Evolutionary conservation across 2,113 vertebrate genomes (phyloP).

Genomic region (Saccopteryx leptura): DNA sequence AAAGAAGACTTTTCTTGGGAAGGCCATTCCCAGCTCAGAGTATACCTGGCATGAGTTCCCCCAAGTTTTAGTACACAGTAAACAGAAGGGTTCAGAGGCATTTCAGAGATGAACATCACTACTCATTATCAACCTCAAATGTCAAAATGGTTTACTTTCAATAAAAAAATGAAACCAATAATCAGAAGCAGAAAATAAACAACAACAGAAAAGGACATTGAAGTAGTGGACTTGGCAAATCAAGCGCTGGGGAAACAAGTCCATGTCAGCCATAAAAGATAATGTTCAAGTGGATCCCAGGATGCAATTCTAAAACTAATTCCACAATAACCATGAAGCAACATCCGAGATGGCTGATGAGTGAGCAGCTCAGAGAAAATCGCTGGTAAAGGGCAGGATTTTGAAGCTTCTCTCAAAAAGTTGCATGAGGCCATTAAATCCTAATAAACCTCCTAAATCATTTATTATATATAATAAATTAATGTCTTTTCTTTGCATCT

Average conservation of each 20-base stretch:
- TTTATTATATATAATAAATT: background rate
- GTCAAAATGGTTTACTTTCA: background rate
- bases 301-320: background rate
- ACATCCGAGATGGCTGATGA: background rate
- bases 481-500: background rate
- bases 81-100: background rate
- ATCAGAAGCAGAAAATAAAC: background rate
- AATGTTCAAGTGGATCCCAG: background rate
- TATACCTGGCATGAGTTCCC: background rate
- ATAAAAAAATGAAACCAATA: background rate
- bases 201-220: slow-evolving; percentile 20
- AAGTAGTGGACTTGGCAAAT: background rate
- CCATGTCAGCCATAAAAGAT: background rate
- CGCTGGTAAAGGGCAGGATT: background rate
- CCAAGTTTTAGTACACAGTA: background rate
- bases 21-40: background rate
- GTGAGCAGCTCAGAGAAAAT: background rate
- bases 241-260: background rate
- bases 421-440: background rate
- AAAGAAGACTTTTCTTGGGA: background rate
- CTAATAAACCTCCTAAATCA: background rate
- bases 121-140: background rate
- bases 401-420: background rate
- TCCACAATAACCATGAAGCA: background rate
- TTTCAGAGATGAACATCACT: background rate